Evolutionary conservation across 1,140 invertebrate genomes (phyloP).

Genomic region (Leptestheria dahalacensis): DNA sequence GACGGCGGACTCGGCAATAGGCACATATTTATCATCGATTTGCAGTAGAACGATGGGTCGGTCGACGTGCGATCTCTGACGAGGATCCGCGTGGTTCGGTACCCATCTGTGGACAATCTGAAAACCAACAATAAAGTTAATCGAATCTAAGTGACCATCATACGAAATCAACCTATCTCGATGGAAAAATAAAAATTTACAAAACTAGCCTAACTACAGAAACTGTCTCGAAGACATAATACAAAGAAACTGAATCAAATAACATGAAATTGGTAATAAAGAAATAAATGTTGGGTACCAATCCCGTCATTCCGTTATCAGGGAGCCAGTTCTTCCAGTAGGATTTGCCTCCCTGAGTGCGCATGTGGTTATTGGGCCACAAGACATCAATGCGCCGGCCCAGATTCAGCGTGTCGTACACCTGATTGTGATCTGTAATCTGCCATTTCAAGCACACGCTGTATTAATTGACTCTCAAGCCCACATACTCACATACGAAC

Average conservation of each 20-base stretch:
- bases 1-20: slow-evolving; percentile 76
- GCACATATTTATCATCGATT: slow-evolving; percentile 82
- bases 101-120: slow-evolving; percentile 79
- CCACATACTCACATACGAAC: background rate
- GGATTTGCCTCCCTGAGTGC: slow-evolving; percentile 62
- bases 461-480: too few relatives aligned
- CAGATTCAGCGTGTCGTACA: slow-evolving; percentile 79
- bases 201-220: background rate
- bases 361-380: slow-evolving; percentile 80
- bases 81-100: slow-evolving; percentile 71
- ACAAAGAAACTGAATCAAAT: background rate
- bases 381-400: slow-evolving; percentile 73
- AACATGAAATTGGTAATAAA: slow-evolving; percentile 11
- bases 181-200: background rate
- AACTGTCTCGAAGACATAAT: background rate
- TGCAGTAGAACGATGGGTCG: slow-evolving; percentile 79
- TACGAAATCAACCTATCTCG: background rate
- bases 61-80: slow-evolving; percentile 71
- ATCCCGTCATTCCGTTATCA: slow-evolving; percentile 74
- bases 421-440: slow-evolving; percentile 58
- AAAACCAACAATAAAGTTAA: slow-evolving; percentile 6
- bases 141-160: too few relatives aligned
- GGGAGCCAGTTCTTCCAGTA: slow-evolving; percentile 82
- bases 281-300: too few relatives aligned
- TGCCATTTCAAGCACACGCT: too few relatives aligned